Base-by-base conservation (phyloP, 2,888 invertebrate genomes). In the Ypsolopha sequella region DNA sequence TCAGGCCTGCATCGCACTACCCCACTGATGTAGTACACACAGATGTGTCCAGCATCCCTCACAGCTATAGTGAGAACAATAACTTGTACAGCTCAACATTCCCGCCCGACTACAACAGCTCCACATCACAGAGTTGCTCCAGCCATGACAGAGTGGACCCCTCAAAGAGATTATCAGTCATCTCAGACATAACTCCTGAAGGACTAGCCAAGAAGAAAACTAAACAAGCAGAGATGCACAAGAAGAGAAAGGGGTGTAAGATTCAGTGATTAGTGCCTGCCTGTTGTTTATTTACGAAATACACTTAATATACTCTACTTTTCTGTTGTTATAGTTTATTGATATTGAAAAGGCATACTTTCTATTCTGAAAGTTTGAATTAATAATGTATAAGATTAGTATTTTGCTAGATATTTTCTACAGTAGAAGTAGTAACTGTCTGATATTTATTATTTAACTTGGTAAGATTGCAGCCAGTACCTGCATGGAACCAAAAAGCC, bases 151-250 rank as follows among this genome's bases (percentile, higher is more conserved):
- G 68, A 43, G 59, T 59, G 41, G 82, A 81, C 53, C 62, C 69
- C 10, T 71, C 74, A 1, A 86, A 86, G 53, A 69, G 86, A 50
- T 64, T 82, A 39, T 86, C 86, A 1, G 85, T 86, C 1, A 80
- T 84, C 61, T 86, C 86, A 6, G 86, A 86, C 54, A 85, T 85
- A 49, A 85, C 84, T 14, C 76, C 80, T 24, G 86, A 86, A 58
- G 80, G 76, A 7, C 60, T 84, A 4, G 80, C 76, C 11, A 86
- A 84, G 60, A 85, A 80, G 55, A 82, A 82, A 56, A 79, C 59
- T 49, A 85, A 84, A 60, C 77, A 81, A 61, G 76, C 73, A 36
- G 76, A 77, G 48, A 61, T 75, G 60, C 73, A 74, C 39, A 84
- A 85, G 60, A 86, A 86, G 59, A 66, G 77, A 57, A 80, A 74